These are phyloP conservation scores for Balaeniceps rex DNA, from an alignment of 2,113 vertebrate genomes.

Conservation along the genomic window DNA sequence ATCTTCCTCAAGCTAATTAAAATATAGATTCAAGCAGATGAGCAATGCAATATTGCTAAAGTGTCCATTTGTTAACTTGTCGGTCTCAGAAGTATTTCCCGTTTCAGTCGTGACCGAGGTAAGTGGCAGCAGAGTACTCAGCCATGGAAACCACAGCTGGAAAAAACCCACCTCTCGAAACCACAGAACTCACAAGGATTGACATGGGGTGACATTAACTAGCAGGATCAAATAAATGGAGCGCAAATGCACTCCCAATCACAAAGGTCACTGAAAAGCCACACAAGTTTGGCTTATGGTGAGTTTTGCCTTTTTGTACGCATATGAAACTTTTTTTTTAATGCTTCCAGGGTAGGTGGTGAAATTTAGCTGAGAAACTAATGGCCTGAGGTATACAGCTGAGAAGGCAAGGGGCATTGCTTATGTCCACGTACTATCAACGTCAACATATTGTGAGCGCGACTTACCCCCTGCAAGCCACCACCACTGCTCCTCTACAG, in stretches of 20 bases:
- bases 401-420: neutral
- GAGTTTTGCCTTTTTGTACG: neutral
- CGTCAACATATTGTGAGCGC: neutral
- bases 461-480: neutral
- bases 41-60: conserved; percentile 22
- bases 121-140: neutral
- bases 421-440: neutral
- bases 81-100: conserved; percentile 21
- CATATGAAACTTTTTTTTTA: neutral
- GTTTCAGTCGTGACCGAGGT: neutral
- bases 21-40: conserved; percentile 19
- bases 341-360: neutral
- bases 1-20: conserved; percentile 51
- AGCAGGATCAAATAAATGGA: neutral
- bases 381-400: neutral
- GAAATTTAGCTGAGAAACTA: neutral
- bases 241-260: neutral
- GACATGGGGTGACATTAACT: neutral
- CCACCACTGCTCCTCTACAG: neutral
- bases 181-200: neutral
- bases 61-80: conserved; percentile 30
- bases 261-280: neutral
- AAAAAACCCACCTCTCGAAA: neutral
- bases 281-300: neutral
- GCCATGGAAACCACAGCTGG: conserved; percentile 32